A percentile compares a stretch with the other conserved stretches of the same genome.
phyloP scores from a whole-genome alignment of 2,113 vertebrate species.

The Coptodon bakossiorum region DNA sequence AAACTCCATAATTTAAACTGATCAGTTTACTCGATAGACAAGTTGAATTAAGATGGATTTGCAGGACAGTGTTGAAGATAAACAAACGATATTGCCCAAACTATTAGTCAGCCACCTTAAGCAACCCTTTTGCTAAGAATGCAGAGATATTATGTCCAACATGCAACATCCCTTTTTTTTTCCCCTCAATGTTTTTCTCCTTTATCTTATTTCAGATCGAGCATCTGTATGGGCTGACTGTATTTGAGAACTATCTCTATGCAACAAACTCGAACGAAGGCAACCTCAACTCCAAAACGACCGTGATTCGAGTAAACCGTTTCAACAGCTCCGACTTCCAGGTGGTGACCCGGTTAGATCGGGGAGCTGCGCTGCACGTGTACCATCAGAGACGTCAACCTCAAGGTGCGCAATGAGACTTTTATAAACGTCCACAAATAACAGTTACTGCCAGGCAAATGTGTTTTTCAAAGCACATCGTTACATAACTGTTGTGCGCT shows the following conservation, averaged over 20 bases:
- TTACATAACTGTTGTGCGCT: background rate
- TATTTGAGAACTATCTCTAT: conserved; percentile 96
- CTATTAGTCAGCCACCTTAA: background rate
- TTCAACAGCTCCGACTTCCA: conserved; percentile 95
- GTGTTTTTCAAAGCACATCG: background rate
- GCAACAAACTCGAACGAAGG: conserved; percentile 95
- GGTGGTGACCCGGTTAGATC: conserved; percentile 89
- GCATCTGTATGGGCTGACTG: conserved; percentile 89
- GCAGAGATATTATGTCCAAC: background rate
- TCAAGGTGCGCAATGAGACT: conserved; percentile 70
- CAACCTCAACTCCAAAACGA: conserved; percentile 93
- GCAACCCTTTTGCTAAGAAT: background rate
- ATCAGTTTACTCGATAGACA: background rate
- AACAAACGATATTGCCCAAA: background rate
- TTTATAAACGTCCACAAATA: accelerated
- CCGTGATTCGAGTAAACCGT: conserved; percentile 91
- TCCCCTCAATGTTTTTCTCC: background rate
- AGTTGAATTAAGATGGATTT: background rate
- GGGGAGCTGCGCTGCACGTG: conserved; percentile 88
- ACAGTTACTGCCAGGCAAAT: no score
- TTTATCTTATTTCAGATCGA: conserved; percentile 75
- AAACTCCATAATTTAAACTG: background rate
- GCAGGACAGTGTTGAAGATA: background rate
- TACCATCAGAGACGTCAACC: conserved; percentile 95
- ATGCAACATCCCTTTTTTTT: background rate